Evolutionary conservation across 1,140 invertebrate genomes (phyloP).

Genomic region (Cyphomyrmex costatus): DNA sequence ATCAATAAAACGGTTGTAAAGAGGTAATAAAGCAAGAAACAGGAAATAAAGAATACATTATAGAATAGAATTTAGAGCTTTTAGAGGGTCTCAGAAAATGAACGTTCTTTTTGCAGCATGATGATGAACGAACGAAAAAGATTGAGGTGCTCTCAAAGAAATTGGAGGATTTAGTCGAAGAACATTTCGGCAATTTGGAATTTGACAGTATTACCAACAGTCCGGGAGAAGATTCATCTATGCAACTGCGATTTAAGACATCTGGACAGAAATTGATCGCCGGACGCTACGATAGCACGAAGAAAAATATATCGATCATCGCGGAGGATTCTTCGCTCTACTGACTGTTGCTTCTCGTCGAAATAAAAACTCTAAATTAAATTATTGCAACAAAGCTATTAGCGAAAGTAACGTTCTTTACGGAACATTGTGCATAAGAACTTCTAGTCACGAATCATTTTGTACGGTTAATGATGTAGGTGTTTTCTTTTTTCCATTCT

Average conservation of each 20-base stretch:
- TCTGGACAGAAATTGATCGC: slow-evolving; percentile 49
- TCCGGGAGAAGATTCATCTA: slow-evolving; percentile 64
- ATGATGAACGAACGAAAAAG: slow-evolving; percentile 72
- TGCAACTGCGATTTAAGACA: slow-evolving; percentile 59
- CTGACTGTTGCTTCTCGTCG: slow-evolving; percentile 13
- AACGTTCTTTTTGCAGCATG: slow-evolving; percentile 67
- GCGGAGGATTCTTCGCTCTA: slow-evolving; percentile 41
- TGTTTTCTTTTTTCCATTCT: slow-evolving; percentile 1
- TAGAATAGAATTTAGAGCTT: too few species aligned
- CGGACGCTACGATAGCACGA: slow-evolving; percentile 59
- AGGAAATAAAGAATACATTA: too few species aligned
- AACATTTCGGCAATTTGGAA: slow-evolving; percentile 78
- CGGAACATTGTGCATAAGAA: slow-evolving; percentile 22
- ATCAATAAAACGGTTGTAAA: too few species aligned
- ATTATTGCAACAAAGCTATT: background rate
- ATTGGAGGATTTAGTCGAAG: slow-evolving; percentile 76
- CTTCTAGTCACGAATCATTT: slow-evolving; percentile 41
- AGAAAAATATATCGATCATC: slow-evolving; percentile 41
- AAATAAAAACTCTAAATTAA: slow-evolving; percentile 44
- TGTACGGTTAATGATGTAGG: slow-evolving; percentile 30
- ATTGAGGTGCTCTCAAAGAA: slow-evolving; percentile 78
- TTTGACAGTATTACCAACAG: slow-evolving; percentile 72
- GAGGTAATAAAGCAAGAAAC: too few species aligned
- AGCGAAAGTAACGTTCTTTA: slow-evolving; percentile 14
- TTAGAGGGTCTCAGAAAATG: background rate